Base-by-base conservation (phyloP, 2,797 vertebrate genomes). In the Lacerta agilis region DNA sequence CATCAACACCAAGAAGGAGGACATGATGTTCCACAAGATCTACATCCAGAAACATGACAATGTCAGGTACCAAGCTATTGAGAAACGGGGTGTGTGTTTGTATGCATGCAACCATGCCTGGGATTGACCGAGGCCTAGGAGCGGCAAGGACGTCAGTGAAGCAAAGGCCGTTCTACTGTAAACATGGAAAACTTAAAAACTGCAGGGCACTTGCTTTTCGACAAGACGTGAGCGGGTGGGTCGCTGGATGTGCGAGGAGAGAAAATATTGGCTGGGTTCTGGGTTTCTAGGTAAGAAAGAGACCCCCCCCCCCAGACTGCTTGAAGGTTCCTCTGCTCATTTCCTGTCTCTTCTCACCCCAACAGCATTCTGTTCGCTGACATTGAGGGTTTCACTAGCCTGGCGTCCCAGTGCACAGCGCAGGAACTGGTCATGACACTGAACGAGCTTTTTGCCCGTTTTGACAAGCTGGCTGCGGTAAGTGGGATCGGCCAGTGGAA, bases 21-120 rank as follows among this genome's bases (percentile, higher is more conserved):
- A 99, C 96, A 99, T 99, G 99, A 99, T 99, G 99, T 99, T 99
- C 96, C 99, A 99, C 93, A 99, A 99, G 97, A 99, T 99, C 97
- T 99, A 99, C 96, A 99, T 99, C 96, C 98, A 99, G 97, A 99
- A 99, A 95, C 98, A 99, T 1, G 98, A 99, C 96, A 99, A 99
- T 0, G 98, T 99, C 97, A 99, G 98, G 98, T 99, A 95, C 92
- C 43, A 58, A 0, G 9, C 76, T 88, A 2, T 79, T 61, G 67
- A 17, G 13, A 20, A 29, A 38, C 25, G 13, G 41, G 33, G 45
- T 38, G 38, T 55, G 49, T 55, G 49, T 55, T 55, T 55, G 49
- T 49, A 55, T 20, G 15, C 11, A 29, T 25, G 33, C 29, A 27
- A 8, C 29, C 38, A 64, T n/a, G 15, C 7, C 13, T 38, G 33